These are phyloP conservation scores for Genyomyrus donnyi DNA, from an alignment of 2,113 vertebrate species.

Conservation along the genomic window DNA sequence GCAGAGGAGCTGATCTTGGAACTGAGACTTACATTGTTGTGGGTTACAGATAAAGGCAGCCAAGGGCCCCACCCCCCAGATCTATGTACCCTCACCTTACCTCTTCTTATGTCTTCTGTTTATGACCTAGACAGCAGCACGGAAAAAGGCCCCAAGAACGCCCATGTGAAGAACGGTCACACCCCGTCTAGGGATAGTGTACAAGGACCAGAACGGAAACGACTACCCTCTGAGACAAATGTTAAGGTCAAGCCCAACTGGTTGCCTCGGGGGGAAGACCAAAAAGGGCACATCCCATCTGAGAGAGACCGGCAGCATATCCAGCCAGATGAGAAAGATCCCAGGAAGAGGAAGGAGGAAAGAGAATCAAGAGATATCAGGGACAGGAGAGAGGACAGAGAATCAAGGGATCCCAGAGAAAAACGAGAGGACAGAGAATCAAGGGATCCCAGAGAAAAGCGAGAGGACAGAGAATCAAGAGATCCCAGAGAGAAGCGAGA, in stretches of 20 bases:
- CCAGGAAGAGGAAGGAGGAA: slow-evolving; percentile 38
- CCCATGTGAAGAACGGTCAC: slow-evolving; percentile 78
- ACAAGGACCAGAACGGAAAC: slow-evolving; percentile 35
- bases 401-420: slow-evolving; percentile 10
- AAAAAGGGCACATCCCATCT: slow-evolving; percentile 36
- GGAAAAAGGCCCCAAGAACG: slow-evolving; percentile 54
- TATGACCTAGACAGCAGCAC: slow-evolving; percentile 62
- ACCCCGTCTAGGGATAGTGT: slow-evolving; percentile 50
- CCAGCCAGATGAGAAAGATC: slow-evolving; percentile 40
- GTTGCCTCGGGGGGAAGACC: slow-evolving; percentile 51
- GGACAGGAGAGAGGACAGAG: slow-evolving; percentile 44
- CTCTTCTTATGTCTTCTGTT: not conserved
- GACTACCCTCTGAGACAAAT: slow-evolving; percentile 55
- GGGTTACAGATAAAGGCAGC: not conserved
- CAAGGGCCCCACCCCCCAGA: not conserved
- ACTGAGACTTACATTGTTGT: not conserved
- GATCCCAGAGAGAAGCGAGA: slow-evolving; percentile 24
- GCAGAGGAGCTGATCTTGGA: not conserved
- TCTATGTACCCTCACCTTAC: not conserved
- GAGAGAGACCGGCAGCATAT: slow-evolving; percentile 39
- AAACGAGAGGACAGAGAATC: slow-evolving; percentile 42
- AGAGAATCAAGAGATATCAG: slow-evolving; percentile 24
- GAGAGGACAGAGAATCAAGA: slow-evolving; percentile 38
- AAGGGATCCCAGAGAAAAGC: slow-evolving; percentile 18
- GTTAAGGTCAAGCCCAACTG: slow-evolving; percentile 48